phyloP scores from a whole-genome alignment of 2,797 vertebrate genomes.

The Lutjanus argentimaculatus region DNA sequence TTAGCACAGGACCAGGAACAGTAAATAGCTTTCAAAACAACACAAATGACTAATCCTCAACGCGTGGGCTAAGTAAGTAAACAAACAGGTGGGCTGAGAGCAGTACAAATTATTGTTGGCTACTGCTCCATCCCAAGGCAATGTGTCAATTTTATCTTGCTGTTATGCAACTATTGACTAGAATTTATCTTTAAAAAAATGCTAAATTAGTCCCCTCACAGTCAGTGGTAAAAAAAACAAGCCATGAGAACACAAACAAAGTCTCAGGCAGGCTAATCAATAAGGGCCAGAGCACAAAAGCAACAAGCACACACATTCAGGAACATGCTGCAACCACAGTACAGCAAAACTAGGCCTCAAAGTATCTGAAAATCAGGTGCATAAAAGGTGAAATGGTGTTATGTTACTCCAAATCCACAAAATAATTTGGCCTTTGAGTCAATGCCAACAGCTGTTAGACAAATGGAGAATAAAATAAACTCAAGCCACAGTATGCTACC shows the following conservation, averaged over 20 bases:
- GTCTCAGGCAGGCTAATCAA: slow-evolving; percentile 63
- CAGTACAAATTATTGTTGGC: slow-evolving; percentile 79
- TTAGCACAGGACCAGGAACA: slow-evolving; percentile 75
- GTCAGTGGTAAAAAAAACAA: slow-evolving; percentile 64
- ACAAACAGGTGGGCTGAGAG: slow-evolving; percentile 81
- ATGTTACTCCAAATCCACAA: slow-evolving; percentile 4
- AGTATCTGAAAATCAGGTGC: neutral
- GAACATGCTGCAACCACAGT: slow-evolving; percentile 28
- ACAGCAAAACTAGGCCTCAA: slow-evolving; percentile 8
- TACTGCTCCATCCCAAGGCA: slow-evolving; percentile 74
- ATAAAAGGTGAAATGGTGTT: neutral
- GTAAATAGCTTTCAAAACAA: slow-evolving; percentile 78
- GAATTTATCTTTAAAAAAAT: slow-evolving; percentile 39
- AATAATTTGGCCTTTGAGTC: slow-evolving; percentile 6
- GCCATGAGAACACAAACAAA: slow-evolving; percentile 59
- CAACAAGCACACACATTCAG: slow-evolving; percentile 37
- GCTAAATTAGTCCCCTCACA: slow-evolving; percentile 51
- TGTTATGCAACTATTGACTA: slow-evolving; percentile 75
- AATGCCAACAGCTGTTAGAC: neutral
- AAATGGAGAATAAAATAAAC: neutral
- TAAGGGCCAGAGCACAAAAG: slow-evolving; percentile 56
- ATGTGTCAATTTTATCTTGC: slow-evolving; percentile 77
- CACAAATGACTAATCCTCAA: slow-evolving; percentile 78
- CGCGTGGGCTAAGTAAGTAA: slow-evolving; percentile 75
- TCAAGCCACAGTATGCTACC: neutral